These are phyloP conservation scores for Dicranocentrus wangi DNA, from an alignment of 2,888 invertebrate species.

Conservation along the genomic window DNA sequence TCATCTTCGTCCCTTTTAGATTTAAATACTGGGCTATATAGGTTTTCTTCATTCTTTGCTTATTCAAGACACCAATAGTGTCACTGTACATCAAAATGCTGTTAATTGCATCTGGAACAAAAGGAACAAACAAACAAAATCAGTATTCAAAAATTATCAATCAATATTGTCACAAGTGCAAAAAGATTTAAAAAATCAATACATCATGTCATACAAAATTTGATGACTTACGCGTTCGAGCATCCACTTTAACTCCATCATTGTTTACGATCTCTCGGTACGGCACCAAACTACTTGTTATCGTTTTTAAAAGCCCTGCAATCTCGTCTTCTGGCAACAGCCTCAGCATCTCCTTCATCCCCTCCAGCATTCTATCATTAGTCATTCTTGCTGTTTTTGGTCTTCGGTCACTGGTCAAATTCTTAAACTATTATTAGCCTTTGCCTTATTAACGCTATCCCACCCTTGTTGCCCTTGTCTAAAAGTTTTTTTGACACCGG, in stretches of 20 bases:
- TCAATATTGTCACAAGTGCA: too few species aligned
- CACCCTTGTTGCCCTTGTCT: too few species aligned
- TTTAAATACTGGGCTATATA: conserved; percentile 78
- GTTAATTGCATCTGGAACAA: conserved; percentile 78
- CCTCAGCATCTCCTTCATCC: conserved; percentile 51
- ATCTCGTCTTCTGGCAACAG: conserved; percentile 63
- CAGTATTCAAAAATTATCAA: neutral
- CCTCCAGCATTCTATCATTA: conserved; percentile 2
- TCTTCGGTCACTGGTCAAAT: too few species aligned
- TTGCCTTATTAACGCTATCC: too few species aligned
- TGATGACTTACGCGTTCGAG: conserved; percentile 32
- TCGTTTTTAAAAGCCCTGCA: conserved; percentile 56
- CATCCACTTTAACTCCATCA: conserved; percentile 22
- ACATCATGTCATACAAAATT: neutral
- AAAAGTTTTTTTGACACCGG: too few species aligned
- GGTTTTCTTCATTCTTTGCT: conserved; percentile 78
- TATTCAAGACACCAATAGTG: conserved; percentile 76
- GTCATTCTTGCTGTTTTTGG: too few species aligned
- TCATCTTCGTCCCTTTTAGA: conserved; percentile 76
- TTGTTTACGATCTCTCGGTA: conserved; percentile 9
- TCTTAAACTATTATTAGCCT: too few species aligned
- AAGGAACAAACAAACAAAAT: neutral
- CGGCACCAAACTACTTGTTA: conserved; percentile 34
- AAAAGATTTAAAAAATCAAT: neutral
- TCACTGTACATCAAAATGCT: conserved; percentile 77